phyloP scores from a whole-genome alignment of 2,113 vertebrate species.

The Dipodomys ordii region DNA sequence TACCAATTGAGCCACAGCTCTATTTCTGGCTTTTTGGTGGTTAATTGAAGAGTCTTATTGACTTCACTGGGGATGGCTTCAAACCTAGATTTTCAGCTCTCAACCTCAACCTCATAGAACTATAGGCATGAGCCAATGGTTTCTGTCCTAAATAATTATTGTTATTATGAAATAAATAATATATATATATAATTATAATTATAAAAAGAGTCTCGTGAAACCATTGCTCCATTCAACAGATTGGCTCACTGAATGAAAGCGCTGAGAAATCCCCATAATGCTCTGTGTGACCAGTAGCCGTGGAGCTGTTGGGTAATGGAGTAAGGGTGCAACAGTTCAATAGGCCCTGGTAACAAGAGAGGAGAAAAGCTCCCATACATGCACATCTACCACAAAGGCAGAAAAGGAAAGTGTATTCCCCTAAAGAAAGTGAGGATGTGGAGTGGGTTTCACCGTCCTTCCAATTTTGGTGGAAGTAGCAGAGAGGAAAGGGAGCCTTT shows the following conservation, averaged over 20 bases:
- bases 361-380: background rate
- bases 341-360: background rate
- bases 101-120: too few species aligned
- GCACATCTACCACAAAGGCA: background rate
- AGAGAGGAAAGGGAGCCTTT: background rate
- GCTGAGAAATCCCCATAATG: background rate
- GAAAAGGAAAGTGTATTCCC: background rate
- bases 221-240: background rate
- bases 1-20: too few species aligned
- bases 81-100: too few species aligned
- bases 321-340: background rate
- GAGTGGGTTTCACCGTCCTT: background rate
- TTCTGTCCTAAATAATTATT: too few species aligned
- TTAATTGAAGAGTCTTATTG: too few species aligned
- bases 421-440: background rate
- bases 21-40: too few species aligned
- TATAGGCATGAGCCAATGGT: too few species aligned
- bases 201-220: constrained; percentile 24
- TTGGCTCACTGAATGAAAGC: background rate
- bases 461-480: background rate
- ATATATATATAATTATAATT: background rate
- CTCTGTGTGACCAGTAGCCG: too few species aligned
- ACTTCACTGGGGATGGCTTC: too few species aligned
- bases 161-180: too few species aligned
- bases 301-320: accelerated